Conservation (phyloP, 2,797 vertebrate species). For the Serranus cabrilla region DNA sequence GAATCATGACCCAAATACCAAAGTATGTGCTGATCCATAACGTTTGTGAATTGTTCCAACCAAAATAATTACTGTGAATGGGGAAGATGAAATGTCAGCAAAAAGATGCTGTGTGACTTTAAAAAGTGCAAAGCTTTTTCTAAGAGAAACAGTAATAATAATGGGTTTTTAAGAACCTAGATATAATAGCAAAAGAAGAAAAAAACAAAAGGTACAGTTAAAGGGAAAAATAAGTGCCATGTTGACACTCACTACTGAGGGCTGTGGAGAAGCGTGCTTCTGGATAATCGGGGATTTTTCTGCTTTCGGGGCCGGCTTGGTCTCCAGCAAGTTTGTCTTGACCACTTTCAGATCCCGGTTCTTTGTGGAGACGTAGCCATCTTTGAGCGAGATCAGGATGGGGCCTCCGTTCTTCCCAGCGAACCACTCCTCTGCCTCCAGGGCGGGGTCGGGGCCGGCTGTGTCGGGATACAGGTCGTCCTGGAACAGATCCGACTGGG, state of each 20-base stretch:
- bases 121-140: background rate
- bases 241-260: conserved; percentile 84
- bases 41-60: conserved; percentile 59
- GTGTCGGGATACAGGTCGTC: conserved; percentile 98
- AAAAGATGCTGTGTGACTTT: background rate
- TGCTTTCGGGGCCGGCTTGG: conserved; percentile 90
- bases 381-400: conserved; percentile 95
- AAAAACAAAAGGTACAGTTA: background rate
- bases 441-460: conserved; percentile 92
- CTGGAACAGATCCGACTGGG: conserved; percentile 97
- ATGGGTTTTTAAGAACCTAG: background rate
- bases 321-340: conserved; percentile 95
- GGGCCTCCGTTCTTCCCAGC: conserved; percentile 95
- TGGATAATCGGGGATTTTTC: conserved; percentile 87
- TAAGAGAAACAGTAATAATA: no score
- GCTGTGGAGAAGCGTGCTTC: conserved; percentile 86
- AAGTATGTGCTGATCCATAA: conserved; percentile 67
- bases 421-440: conserved; percentile 98
- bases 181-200: background rate
- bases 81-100: conserved; percentile 36
- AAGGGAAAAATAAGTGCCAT: background rate
- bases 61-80: conserved; percentile 47
- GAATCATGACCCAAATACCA: conserved; percentile 43
- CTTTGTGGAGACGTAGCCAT: conserved; percentile 95
- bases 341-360: conserved; percentile 96